Conservation (phyloP, 2,888 invertebrate species). For the Drosophila cognata region DNA sequence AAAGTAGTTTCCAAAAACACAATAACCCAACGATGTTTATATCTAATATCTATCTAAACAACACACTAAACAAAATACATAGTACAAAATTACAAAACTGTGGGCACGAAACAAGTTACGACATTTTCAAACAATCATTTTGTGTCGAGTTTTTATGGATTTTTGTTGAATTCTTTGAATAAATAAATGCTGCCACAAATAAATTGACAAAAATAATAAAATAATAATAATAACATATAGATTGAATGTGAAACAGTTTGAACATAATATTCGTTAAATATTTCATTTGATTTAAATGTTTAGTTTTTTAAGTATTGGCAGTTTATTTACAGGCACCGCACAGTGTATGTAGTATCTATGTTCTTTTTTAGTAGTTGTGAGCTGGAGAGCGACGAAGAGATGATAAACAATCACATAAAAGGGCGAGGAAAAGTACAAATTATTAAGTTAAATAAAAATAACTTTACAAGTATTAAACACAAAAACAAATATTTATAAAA, state of each 20-base stretch:
- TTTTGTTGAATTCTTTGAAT: conserved; percentile 3
- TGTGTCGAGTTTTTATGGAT: conserved; percentile 6
- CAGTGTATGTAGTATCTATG: conserved; percentile 77
- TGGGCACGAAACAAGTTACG: conserved; percentile 70
- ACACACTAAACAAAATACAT: conserved; percentile 62
- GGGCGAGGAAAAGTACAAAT: conserved; percentile 41
- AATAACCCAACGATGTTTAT: conserved; percentile 57
- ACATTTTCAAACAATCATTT: conserved; percentile 16
- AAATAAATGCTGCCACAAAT: conserved; percentile 40
- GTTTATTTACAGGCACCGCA: conserved; percentile 83
- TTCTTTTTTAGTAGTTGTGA: conserved; percentile 73
- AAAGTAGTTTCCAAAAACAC: conserved; percentile 36
- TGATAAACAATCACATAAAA: conserved; percentile 41
- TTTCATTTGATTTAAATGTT: conserved; percentile 75
- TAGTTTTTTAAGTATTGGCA: conserved; percentile 69
- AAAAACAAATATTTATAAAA: conserved; percentile 26
- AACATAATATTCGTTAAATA: conserved; percentile 82
- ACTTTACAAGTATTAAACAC: conserved; percentile 19
- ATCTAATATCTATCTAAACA: conserved; percentile 24
- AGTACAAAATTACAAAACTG: conserved; percentile 75
- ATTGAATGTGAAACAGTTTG: conserved; percentile 47
- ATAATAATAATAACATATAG: not conserved
- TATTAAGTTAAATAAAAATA: conserved; percentile 41
- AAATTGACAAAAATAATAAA: conserved; percentile 4
- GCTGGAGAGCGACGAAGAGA: conserved; percentile 52